Evolutionary conservation across 2,113 vertebrate genomes (phyloP).

Genomic region (Poeciliopsis turrubarensis): DNA sequence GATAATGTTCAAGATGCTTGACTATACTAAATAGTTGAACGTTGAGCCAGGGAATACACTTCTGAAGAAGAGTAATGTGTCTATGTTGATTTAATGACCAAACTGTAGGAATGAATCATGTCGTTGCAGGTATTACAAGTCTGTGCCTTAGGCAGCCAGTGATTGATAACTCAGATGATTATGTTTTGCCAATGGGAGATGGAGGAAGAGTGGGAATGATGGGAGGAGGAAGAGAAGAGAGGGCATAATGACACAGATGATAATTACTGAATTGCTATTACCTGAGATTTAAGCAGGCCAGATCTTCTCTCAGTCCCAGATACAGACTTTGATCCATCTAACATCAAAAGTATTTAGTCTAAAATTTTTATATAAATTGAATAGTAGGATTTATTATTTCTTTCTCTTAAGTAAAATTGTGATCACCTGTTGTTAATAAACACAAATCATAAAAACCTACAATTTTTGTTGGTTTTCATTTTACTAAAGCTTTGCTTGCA

Average conservation of each 20-base stretch:
- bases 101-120: constrained; percentile 57
- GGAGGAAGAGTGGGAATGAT: constrained; percentile 34
- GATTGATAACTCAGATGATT: constrained; percentile 72
- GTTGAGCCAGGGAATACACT: constrained; percentile 7
- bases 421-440: background rate
- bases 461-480: too few relatives aligned
- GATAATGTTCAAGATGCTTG: constrained; percentile 9
- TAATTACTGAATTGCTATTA: constrained; percentile 67
- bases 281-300: constrained; percentile 38
- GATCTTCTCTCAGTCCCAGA: constrained; percentile 21
- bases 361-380: background rate
- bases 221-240: constrained; percentile 30
- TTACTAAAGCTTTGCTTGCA: background rate
- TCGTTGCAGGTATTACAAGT: constrained; percentile 60
- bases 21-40: constrained; percentile 23
- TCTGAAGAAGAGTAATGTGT: constrained; percentile 1
- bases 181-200: constrained; percentile 54
- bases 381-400: background rate
- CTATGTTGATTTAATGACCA: constrained; percentile 28
- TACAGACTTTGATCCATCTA: background rate
- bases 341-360: background rate
- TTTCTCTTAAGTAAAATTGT: background rate
- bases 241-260: constrained; percentile 61
- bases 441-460: too few relatives aligned
- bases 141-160: constrained; percentile 28